phyloP scores from a whole-genome alignment of 2,888 invertebrate species.

The Platycheirus rosarum region DNA sequence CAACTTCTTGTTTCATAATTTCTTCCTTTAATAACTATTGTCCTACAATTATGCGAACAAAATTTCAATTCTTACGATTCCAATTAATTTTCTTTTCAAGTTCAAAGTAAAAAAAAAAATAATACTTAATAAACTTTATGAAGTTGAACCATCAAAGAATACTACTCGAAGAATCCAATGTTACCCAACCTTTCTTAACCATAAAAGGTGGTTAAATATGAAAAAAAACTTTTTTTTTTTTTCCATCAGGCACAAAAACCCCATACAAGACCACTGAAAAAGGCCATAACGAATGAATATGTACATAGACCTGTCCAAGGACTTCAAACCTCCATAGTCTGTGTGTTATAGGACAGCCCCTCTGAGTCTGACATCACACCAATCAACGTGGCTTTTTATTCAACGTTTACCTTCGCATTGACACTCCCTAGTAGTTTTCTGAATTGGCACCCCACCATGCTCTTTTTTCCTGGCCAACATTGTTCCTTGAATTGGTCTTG shows the following conservation, averaged over 20 bases:
- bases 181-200: constrained; percentile 40
- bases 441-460: not conserved
- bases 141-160: not conserved
- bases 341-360: not conserved
- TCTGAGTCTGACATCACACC: not conserved
- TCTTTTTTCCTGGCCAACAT: constrained; percentile 1
- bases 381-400: constrained; percentile 15
- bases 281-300: constrained; percentile 23
- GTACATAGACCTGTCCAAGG: constrained; percentile 37
- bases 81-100: not conserved
- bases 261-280: constrained; percentile 2
- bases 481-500: constrained; percentile 40
- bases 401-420: constrained; percentile 48
- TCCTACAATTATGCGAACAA: too few relatives aligned
- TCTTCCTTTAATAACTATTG: too few relatives aligned
- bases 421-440: constrained; percentile 54
- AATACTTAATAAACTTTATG: not conserved
- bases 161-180: constrained; percentile 6
- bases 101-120: not conserved
- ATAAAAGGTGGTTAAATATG: not conserved
- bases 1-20: too few relatives aligned
- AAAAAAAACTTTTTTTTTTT: not conserved
- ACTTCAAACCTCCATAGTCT: constrained; percentile 31
- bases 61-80: too few relatives aligned
- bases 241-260: not conserved